Evolutionary conservation across 2,113 vertebrate species (phyloP).

Genomic region (Struthio camelus): DNA sequence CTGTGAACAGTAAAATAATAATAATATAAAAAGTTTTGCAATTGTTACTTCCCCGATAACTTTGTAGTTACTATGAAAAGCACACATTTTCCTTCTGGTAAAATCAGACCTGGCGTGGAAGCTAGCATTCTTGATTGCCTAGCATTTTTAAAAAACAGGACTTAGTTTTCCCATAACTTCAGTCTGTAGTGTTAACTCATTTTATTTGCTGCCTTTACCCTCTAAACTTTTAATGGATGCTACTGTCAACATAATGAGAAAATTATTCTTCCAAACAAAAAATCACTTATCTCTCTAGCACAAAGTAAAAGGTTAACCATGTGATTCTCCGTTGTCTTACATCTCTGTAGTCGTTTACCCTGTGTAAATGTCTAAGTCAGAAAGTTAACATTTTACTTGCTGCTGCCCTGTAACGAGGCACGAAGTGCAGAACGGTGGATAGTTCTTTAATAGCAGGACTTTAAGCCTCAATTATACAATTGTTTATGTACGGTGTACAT

Average conservation of each 20-base stretch:
- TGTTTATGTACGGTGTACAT: neutral
- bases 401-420: neutral
- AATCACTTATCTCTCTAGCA: neutral
- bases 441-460: neutral
- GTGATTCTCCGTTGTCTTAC: neutral
- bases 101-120: neutral
- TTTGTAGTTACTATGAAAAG: neutral
- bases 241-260: neutral
- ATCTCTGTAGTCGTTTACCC: neutral
- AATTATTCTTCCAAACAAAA: neutral
- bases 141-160: neutral
- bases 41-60: neutral
- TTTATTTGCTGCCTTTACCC: neutral
- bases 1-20: neutral
- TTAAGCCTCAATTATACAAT: neutral
- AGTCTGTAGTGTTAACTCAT: neutral
- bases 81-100: neutral
- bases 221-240: neutral
- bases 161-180: neutral
- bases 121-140: neutral
- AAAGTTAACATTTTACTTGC: neutral
- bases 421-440: neutral
- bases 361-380: rapidly evolving
- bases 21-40: neutral
- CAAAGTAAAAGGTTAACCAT: neutral